Conservation (phyloP, 2,797 vertebrate genomes). For the Leucoraja ocellata region DNA sequence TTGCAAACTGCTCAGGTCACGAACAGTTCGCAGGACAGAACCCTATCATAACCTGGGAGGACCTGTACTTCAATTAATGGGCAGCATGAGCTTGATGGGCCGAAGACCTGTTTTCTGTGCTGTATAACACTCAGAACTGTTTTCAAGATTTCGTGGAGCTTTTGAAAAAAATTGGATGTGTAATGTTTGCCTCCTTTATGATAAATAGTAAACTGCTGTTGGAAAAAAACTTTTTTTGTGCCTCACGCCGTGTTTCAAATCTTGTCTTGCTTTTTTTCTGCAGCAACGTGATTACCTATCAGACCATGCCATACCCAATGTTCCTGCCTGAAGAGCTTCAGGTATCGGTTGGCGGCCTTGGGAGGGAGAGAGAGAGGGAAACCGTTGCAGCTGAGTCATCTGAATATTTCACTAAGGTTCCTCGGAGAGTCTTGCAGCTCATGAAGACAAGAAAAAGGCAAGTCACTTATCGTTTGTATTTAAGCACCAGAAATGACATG, state of each 20-base stretch:
- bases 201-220: background rate
- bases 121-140: too few species aligned
- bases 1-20: too few species aligned
- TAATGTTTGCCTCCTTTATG: background rate
- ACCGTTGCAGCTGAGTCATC: too few species aligned
- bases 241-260: background rate
- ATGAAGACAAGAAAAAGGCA: constrained; percentile 22
- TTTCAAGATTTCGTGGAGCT: background rate
- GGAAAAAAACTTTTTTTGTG: background rate
- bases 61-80: background rate
- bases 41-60: too few species aligned
- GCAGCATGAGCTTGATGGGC: too few species aligned
- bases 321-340: constrained; percentile 10
- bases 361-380: background rate
- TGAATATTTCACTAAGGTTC: background rate
- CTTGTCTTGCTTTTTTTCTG: background rate
- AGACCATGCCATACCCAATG: background rate
- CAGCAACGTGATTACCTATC: constrained; percentile 14
- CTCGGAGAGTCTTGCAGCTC: background rate
- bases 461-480: background rate
- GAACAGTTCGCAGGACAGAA: too few species aligned
- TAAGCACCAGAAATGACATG: background rate
- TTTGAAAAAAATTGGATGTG: background rate
- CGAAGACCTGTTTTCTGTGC: too few species aligned
- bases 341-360: background rate